Conservation (phyloP, 2,797 vertebrate species). For the Hyperoplus lanceolatus region DNA sequence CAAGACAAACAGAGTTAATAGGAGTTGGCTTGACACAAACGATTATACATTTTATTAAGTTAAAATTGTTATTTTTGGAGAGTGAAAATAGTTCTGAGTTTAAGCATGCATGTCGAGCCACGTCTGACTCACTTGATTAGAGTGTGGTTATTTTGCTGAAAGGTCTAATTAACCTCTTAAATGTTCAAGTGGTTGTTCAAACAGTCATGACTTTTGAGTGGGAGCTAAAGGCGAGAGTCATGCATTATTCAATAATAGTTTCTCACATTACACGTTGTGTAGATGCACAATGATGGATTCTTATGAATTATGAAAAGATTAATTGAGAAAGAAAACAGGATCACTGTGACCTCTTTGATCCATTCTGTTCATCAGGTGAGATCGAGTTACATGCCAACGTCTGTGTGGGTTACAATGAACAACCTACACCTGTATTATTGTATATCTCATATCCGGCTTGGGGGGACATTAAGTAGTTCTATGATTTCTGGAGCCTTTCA, state of each 20-base stretch:
- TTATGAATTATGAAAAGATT: conserved; percentile 48
- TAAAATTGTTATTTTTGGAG: background rate
- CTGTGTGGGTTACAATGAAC: conserved; percentile 33
- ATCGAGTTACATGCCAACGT: conserved; percentile 14
- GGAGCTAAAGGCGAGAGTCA: background rate
- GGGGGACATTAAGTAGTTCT: conserved; percentile 45
- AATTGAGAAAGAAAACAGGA: conserved; percentile 23
- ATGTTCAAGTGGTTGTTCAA: conserved; percentile 11
- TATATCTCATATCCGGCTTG: conserved; percentile 43
- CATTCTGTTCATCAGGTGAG: conserved; percentile 26
- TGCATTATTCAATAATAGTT: background rate
- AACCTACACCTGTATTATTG: conserved; percentile 42
- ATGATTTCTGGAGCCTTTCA: conserved; percentile 27
- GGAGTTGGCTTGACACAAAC: background rate
- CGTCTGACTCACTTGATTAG: background rate
- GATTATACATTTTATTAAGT: background rate
- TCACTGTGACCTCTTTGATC: conserved; percentile 31
- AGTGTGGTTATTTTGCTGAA: background rate
- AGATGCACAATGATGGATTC: conserved; percentile 6
- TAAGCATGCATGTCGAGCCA: background rate
- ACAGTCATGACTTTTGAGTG: conserved; percentile 15
- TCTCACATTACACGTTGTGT: background rate
- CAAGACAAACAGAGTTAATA: background rate
- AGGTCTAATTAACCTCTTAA: conserved; percentile 17
- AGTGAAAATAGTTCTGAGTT: background rate